Evolutionary conservation across 2,797 vertebrate genomes (phyloP).

Genomic region (Gila robusta): DNA sequence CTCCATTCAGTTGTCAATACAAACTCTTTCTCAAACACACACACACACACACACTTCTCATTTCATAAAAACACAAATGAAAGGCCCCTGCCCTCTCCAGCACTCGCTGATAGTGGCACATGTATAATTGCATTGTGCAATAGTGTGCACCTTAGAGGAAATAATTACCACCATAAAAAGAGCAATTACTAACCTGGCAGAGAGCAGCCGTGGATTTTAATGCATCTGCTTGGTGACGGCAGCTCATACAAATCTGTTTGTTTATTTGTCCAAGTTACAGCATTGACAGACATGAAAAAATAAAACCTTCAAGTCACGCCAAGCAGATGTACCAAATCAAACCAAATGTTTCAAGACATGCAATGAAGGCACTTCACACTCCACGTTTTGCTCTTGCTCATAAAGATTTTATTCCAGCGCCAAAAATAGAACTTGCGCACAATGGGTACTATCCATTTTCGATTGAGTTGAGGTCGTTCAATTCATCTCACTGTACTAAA

Average conservation of each 20-base stretch:
- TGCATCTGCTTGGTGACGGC: conserved; percentile 75
- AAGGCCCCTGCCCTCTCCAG: conserved; percentile 64
- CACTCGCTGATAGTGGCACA: conserved; percentile 75
- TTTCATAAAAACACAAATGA: conserved; percentile 68
- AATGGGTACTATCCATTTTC: conserved; percentile 73
- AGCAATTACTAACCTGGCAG: conserved; percentile 87
- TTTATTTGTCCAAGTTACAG: conserved; percentile 79
- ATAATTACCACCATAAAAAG: conserved; percentile 88
- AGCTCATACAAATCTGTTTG: conserved; percentile 76
- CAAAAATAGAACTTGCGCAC: conserved; percentile 28
- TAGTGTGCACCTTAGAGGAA: conserved; percentile 84
- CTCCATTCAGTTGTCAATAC: conserved; percentile 7
- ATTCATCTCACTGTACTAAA: conserved; percentile 68
- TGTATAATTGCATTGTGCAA: conserved; percentile 87
- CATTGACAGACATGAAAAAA: conserved; percentile 72
- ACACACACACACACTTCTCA: conserved; percentile 35
- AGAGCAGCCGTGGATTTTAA: conserved; percentile 80
- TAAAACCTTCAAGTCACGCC: conserved; percentile 56
- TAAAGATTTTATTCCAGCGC: conserved; percentile 28
- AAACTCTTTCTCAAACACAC: conserved; percentile 31
- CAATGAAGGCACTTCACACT: conserved; percentile 25
- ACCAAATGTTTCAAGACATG: conserved; percentile 24
- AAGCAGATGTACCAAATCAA: conserved; percentile 49
- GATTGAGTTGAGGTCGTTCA: conserved; percentile 72
- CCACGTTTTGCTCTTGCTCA: neutral